Base-by-base conservation (phyloP, 2,888 invertebrate species). In the Apodemia hepburni region DNA sequence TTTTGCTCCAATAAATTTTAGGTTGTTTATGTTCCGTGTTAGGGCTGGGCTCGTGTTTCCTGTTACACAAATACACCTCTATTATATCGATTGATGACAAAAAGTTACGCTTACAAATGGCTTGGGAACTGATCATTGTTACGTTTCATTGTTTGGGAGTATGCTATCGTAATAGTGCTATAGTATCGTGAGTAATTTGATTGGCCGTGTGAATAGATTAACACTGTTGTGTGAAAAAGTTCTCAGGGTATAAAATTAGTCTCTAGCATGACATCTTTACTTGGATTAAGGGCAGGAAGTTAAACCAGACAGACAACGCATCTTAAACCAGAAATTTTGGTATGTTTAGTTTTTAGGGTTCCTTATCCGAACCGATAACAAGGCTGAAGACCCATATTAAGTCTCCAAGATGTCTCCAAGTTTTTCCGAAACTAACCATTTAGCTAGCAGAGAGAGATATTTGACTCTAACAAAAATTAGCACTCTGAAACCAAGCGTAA, bases 31-130 rank as follows among this genome's bases (percentile, higher is more conserved):
- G 95, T 96, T 82, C 95, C 95, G 82, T 94, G 94, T 85, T 94
- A 93, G 80, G 94, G 94, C 75, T 92, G 92, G 73, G 95, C 94
- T 68, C 85, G 71, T 94, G 65, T 95, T 96, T 83, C 95, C 95
- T 74, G 95, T 93, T 62, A 85, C 95, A 73, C 95, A 73, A 93
- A 94, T 87, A 87, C 90, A 62, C 86, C 89, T 78, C 84, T 85
- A 80, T 78, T 81, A 76, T 77, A 80, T 80, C 72, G 78, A 77
- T 73, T 67, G 81, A 75, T 73, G 75, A 85, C 80, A 88, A 87
- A 87, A 87, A 85, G 70, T 66, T 73, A 72, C 83, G 83, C 82
- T 84, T 81, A 68, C 57, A 69, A 69, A 64, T 17, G 65, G 80
- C 78, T 71, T 88, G 86, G 85, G 87, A 87, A 86, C 61, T 51